Evolutionary conservation across 2,888 invertebrate genomes (phyloP).

Genomic region (Galerucella calmariensis): DNA sequence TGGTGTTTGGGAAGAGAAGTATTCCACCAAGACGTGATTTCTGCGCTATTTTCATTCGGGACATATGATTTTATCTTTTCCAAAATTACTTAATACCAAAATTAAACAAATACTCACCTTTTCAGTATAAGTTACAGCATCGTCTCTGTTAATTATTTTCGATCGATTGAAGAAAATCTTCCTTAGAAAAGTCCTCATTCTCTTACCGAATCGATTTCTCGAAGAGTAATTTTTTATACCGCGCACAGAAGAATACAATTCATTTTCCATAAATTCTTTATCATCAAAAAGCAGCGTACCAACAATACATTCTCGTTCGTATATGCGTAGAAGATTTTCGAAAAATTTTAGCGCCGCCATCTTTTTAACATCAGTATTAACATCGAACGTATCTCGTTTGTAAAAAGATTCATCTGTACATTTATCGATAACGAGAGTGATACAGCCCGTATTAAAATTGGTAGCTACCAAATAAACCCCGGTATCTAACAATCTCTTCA

Average conservation of each 20-base stretch:
- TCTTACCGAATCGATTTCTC: constrained; percentile 19
- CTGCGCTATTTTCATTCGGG: no score
- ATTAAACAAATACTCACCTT: constrained; percentile 12
- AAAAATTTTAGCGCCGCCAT: constrained; percentile 43
- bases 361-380: constrained; percentile 19
- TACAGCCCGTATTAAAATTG: constrained; percentile 27
- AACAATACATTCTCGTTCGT: constrained; percentile 47
- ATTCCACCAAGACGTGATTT: no score
- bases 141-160: neutral
- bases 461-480: constrained; percentile 23
- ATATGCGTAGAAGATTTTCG: constrained; percentile 43
- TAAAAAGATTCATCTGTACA: neutral
- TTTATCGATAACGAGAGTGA: constrained; percentile 20
- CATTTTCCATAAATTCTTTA: constrained; percentile 42
- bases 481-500: constrained; percentile 24
- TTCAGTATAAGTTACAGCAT: neutral
- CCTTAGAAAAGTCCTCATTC: constrained; percentile 19
- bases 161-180: constrained; percentile 10
- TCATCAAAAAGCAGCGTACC: constrained; percentile 42
- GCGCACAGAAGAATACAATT: constrained; percentile 20
- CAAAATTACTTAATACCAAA: neutral
- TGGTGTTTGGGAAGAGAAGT: no score
- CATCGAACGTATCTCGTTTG: neutral
- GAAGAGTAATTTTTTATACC: neutral
- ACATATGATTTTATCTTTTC: no score